Conservation (phyloP, 2,888 invertebrate genomes). For the Drosophila trichaetosa region DNA sequence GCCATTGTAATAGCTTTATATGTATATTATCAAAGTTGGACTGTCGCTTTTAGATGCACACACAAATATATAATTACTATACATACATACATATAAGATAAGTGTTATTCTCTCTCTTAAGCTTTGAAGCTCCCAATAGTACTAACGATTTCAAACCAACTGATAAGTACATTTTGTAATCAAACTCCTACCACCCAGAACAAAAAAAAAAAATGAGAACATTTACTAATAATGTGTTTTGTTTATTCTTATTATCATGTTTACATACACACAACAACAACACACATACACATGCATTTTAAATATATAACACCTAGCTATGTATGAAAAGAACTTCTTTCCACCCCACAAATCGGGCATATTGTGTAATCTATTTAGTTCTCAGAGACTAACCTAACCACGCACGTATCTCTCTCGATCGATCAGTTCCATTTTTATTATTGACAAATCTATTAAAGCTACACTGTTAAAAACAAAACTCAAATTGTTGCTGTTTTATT, state of each 20-base stretch:
- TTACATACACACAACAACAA: slow-evolving; percentile 17
- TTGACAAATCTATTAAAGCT: slow-evolving; percentile 68
- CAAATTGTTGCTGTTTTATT: slow-evolving; percentile 77
- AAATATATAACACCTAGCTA: slow-evolving; percentile 61
- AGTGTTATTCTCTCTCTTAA: slow-evolving; percentile 42
- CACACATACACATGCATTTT: slow-evolving; percentile 33
- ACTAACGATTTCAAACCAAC: slow-evolving; percentile 39
- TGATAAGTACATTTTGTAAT: slow-evolving; percentile 43
- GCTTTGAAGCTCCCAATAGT: slow-evolving; percentile 39
- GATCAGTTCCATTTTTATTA: slow-evolving; percentile 50
- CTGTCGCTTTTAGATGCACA: slow-evolving; percentile 26
- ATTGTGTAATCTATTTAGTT: slow-evolving; percentile 56
- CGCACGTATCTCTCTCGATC: slow-evolving; percentile 64
- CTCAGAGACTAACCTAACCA: slow-evolving; percentile 71
- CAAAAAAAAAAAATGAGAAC: slow-evolving; percentile 12
- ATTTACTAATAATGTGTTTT: slow-evolving; percentile 56
- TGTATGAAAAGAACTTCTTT: slow-evolving; percentile 43
- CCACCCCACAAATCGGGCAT: slow-evolving; percentile 39
- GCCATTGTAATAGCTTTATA: slow-evolving; percentile 23
- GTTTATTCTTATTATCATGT: slow-evolving; percentile 49
- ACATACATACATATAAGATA: slow-evolving; percentile 51
- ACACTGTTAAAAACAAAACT: slow-evolving; percentile 68
- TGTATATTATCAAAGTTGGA: slow-evolving; percentile 43
- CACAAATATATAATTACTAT: slow-evolving; percentile 16
- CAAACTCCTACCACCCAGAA: slow-evolving; percentile 4